These are phyloP conservation scores for Erebia epiphron DNA, from an alignment of 2,888 invertebrate genomes.

Conservation along the genomic window DNA sequence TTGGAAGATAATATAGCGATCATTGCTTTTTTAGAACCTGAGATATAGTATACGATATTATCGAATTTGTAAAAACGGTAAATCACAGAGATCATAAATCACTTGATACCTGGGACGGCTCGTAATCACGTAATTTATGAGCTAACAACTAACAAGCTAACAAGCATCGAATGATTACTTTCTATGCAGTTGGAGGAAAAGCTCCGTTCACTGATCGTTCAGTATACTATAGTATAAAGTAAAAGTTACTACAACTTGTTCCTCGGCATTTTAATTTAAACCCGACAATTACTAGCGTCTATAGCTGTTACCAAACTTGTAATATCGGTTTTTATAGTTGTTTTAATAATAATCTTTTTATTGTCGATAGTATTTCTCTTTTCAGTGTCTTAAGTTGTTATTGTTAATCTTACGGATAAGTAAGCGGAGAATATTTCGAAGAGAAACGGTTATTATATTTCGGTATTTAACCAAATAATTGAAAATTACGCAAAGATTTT, in stretches of 20 bases:
- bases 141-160: constrained; percentile 26
- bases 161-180: constrained; percentile 27
- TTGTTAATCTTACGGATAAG: constrained; percentile 4
- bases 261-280: constrained; percentile 27
- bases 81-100: background rate
- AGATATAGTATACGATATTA: too few species aligned
- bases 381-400: constrained; percentile 3
- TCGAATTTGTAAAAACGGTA: background rate
- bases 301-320: background rate
- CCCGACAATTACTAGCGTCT: constrained; percentile 8
- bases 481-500: background rate
- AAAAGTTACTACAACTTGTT: constrained; percentile 31
- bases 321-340: constrained; percentile 14
- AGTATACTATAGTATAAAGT: constrained; percentile 28
- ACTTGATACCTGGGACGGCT: background rate
- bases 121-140: constrained; percentile 24
- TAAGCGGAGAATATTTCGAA: constrained; percentile 1
- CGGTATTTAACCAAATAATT: background rate
- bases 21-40: too few species aligned
- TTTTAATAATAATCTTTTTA: constrained; percentile 4
- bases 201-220: constrained; percentile 32
- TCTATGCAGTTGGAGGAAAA: constrained; percentile 30
- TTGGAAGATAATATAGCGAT: too few species aligned
- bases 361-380: constrained; percentile 9
- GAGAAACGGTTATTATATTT: background rate